Base-by-base conservation (phyloP, 2,888 invertebrate species). In the Parnassius glacialis region DNA sequence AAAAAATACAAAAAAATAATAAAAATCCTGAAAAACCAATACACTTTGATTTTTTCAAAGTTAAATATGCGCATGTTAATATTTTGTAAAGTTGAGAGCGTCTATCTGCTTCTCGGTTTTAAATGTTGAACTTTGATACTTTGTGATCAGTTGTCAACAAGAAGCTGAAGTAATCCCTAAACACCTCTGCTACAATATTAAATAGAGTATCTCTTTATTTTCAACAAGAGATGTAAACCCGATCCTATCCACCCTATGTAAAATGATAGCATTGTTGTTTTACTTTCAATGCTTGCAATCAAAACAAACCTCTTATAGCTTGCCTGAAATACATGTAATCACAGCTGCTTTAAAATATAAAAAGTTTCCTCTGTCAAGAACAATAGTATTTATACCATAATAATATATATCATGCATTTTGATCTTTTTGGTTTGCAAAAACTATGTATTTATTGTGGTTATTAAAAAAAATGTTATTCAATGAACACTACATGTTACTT, bases 31-130 rank as follows among this genome's bases (percentile, higher is more conserved):
- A 68, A 65, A 67, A 68, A 66, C 57, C 61, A 67, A 66, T 66
- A 68, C 70, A 69, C 65, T 66, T 69, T 71, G 71, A 70, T 67
- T 67, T 68, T 67, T 62, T 64, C 60, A 57, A 56, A 58, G 62
- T 65, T 64, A 52, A 67, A 41, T 67, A 67, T 66, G 64, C 59
- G 67, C 68, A 70, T 71, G 68, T 63, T 66, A 65, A 62, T 57
- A 48, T 57, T 34, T 12, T 59, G 47, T 57, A 57, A 52, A 52
- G 47, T n/a, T 11, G 47, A 53, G 52, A 48, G 56, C 47, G 13
- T 53, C 53, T 51, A 58, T 50, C 60, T 7, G 41, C 54, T 57
- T 47, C 57, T 58, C 57, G 16, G 47, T 45, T 64, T 11, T 50
- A 20, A 25, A 41, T 50, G 13, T n/a, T 51, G 12, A 20, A 58